Percentiles rank a stretch among this genome's conserved stretches.
Conservation (phyloP, 2,797 vertebrate species). For the Chlorospingus semifuscus region DNA sequence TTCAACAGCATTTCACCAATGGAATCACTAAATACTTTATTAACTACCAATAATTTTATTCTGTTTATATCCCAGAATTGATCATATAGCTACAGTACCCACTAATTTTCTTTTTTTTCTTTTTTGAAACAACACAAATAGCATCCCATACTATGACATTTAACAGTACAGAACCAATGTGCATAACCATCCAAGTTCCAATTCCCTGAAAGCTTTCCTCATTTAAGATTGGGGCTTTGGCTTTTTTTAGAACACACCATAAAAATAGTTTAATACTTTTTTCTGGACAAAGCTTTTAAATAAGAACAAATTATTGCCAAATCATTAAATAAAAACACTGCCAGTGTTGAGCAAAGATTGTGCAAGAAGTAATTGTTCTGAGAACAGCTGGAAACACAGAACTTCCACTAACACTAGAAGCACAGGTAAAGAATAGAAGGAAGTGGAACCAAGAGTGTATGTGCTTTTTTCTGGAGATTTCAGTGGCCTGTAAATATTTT, state of each 20-base stretch:
- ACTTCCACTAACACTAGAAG: background rate
- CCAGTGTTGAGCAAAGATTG: background rate
- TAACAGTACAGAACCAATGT: background rate
- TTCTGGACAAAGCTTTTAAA: background rate
- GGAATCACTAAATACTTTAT: background rate
- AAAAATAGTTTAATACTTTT: background rate
- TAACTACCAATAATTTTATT: background rate
- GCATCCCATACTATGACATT: rapidly evolving
- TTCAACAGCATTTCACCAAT: background rate
- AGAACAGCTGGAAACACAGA: background rate
- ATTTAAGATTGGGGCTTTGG: background rate
- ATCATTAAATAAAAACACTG: background rate
- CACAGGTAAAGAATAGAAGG: background rate
- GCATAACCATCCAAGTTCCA: background rate
- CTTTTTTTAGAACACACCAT: background rate
- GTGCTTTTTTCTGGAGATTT: background rate
- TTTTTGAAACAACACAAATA: background rate
- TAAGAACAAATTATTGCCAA: background rate
- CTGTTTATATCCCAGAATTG: background rate
- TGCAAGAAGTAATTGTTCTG: background rate
- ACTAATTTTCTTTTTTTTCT: background rate
- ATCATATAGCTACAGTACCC: background rate
- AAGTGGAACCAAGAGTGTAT: background rate
- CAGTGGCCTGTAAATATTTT: background rate
- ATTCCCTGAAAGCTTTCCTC: background rate